Base-by-base conservation (phyloP, 2,113 vertebrate genomes). In the Rhinolophus sinicus region DNA sequence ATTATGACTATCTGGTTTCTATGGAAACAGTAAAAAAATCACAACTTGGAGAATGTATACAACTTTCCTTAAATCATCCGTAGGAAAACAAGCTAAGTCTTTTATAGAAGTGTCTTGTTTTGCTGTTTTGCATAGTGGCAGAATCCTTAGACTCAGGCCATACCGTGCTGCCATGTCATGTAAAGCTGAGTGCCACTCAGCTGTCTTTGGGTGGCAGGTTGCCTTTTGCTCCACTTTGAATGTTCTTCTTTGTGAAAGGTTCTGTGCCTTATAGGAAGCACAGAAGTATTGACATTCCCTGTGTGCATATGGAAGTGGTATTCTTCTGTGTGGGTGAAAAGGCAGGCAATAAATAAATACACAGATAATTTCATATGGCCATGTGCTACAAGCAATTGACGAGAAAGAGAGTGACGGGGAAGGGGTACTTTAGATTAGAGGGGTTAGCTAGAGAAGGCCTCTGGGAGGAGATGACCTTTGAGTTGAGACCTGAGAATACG, bases 1-100 rank as follows among this genome's bases (percentile, higher is more conserved):
- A 92, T 94, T 89, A 78, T 98, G 95, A 98, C 92, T 96, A 82
- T 93, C 97, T 96, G 93, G 97, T 98, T 98, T 94, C 98, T 96
- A 94, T 97, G 95, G 97, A 97, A 98, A 97, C 88, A 72, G 18
- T 62, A 50, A 24, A 77, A 65, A 82, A 95, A 82, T 62, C 18
- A 54, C 56, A 90, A 60, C 15, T 95, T 22, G 81, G 64, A 88
- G 73, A n/a, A 80, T 81, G 72, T 84, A 15, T 93, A 93, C 40
- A 86, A 26, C 18, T 95, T 95, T 80, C 73, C 78, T 82, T 75
- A 83, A 54, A 52, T 70, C 16, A 64, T 78, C 3, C 78, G 26
- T 54, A 90, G 47, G 12, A 78, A 87, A 82, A 82, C 90, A 96
- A 82, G 19, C 47, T 40, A 75, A 64, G 16, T 13, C 35, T 81